Conservation (phyloP, 2,113 vertebrate species). For the Menura novaehollandiae region DNA sequence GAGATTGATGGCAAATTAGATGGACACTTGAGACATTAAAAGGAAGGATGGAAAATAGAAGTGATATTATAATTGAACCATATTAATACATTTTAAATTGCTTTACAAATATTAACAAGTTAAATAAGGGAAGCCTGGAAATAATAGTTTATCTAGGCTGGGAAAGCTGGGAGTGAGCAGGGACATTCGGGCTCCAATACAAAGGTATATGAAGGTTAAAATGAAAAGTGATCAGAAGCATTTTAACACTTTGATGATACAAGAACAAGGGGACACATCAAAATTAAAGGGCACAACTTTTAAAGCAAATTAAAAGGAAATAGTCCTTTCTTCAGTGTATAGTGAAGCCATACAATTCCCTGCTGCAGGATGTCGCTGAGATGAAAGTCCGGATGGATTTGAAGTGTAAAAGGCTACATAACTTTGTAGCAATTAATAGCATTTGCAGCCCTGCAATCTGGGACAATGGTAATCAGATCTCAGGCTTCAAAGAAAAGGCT, state of each 20-base stretch:
- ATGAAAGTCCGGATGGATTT: slow-evolving; percentile 47
- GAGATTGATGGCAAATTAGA: slow-evolving; percentile 59
- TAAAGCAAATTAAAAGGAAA: slow-evolving; percentile 54
- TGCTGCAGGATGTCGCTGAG: slow-evolving; percentile 25
- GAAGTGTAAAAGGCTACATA: slow-evolving; percentile 18
- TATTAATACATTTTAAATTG: slow-evolving; percentile 59
- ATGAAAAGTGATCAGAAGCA: slow-evolving; percentile 38
- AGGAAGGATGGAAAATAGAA: slow-evolving; percentile 44
- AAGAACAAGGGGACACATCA: slow-evolving; percentile 34
- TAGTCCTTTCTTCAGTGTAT: slow-evolving; percentile 24
- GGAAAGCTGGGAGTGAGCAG: background rate
- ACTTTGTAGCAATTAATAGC: slow-evolving; percentile 45
- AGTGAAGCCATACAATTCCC: slow-evolving; percentile 34
- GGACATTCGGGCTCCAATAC: background rate
- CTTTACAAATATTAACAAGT: slow-evolving; percentile 56
- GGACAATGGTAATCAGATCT: slow-evolving; percentile 43
- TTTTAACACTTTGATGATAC: slow-evolving; percentile 36
- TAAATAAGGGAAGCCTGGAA: slow-evolving; percentile 19
- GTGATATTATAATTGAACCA: slow-evolving; percentile 20
- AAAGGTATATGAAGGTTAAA: slow-evolving; percentile 34
- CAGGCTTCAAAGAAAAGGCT: background rate
- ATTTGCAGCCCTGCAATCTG: slow-evolving; percentile 30
- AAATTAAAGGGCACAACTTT: slow-evolving; percentile 57
- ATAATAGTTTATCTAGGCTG: slow-evolving; percentile 23
- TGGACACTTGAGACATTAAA: slow-evolving; percentile 53